These are phyloP conservation scores for Sinocyclocheilus rhinocerous DNA, from an alignment of 2,113 vertebrate species.

Conservation along the genomic window DNA sequence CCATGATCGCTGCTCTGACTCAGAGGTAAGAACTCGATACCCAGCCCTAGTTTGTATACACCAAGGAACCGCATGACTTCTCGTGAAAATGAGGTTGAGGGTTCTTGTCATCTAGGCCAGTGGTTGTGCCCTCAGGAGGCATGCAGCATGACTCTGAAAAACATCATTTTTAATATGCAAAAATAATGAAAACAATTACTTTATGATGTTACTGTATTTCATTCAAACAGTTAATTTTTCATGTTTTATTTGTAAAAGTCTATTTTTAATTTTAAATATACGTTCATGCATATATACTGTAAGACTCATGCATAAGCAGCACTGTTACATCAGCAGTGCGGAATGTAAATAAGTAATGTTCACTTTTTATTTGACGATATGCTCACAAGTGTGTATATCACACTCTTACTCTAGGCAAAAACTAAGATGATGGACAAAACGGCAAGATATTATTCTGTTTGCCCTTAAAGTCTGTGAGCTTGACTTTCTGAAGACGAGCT, in stretches of 20 bases:
- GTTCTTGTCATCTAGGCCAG: neutral
- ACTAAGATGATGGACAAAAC: neutral
- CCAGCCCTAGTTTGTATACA: neutral
- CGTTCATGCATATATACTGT: neutral
- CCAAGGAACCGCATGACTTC: neutral
- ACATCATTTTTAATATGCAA: neutral
- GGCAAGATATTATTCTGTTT: neutral
- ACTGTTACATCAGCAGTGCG: neutral
- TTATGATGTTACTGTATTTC: too few relatives aligned
- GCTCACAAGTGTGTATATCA: neutral
- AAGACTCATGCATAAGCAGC: neutral
- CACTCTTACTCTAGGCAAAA: neutral
- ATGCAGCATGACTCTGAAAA: neutral
- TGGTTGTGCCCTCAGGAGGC: neutral
- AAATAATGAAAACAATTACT: neutral
- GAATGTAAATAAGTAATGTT: neutral
- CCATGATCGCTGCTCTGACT: too few relatives aligned
- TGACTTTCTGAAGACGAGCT: constrained; percentile 17
- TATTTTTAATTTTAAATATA: neutral
- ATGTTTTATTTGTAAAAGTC: neutral
- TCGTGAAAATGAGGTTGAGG: neutral
- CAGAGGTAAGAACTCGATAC: too few relatives aligned
- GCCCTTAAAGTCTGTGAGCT: neutral
- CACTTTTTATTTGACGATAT: neutral
- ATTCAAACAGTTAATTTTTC: too few relatives aligned